Evolutionary conservation across 2,113 vertebrate species (phyloP).

Genomic region (Dicentrarchus labrax): DNA sequence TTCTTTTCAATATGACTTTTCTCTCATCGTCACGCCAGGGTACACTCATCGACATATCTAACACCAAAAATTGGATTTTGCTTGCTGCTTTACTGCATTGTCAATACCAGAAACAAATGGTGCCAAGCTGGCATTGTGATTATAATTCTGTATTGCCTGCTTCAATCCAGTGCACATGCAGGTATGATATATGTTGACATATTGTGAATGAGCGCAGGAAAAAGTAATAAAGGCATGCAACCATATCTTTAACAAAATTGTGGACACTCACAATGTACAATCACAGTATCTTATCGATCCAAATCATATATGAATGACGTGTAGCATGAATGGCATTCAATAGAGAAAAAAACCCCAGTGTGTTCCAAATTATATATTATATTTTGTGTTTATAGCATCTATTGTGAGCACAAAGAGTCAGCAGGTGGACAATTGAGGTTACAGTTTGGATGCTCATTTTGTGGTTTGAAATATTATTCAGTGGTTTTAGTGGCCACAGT

Average conservation of each 20-base stretch:
- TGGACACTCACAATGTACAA: background rate
- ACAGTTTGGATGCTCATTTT: constrained; percentile 20
- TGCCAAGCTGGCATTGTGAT: constrained; percentile 19
- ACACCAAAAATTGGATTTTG: constrained; percentile 49
- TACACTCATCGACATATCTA: constrained; percentile 32
- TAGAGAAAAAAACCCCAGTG: no score
- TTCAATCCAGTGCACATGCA: constrained; percentile 1
- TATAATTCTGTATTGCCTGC: constrained; percentile 12
- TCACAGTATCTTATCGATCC: background rate
- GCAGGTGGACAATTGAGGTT: background rate
- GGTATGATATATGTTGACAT: constrained; percentile 10
- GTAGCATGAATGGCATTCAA: background rate
- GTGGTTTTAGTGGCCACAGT: constrained; percentile 20
- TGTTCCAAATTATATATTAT: background rate
- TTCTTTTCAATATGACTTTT: constrained; percentile 36
- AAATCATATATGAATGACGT: background rate
- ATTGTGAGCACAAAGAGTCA: constrained; percentile 23
- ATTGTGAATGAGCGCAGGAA: background rate
- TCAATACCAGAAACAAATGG: constrained; percentile 50
- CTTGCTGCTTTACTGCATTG: constrained; percentile 31
- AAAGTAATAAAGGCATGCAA: constrained; percentile 16
- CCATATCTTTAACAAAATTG: background rate
- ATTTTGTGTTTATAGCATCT: constrained; percentile 3
- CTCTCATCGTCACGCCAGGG: constrained; percentile 18
- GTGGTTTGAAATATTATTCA: constrained; percentile 36